phyloP scores from a whole-genome alignment of 2,113 vertebrate genomes.

The Cochlearius cochlearius region DNA sequence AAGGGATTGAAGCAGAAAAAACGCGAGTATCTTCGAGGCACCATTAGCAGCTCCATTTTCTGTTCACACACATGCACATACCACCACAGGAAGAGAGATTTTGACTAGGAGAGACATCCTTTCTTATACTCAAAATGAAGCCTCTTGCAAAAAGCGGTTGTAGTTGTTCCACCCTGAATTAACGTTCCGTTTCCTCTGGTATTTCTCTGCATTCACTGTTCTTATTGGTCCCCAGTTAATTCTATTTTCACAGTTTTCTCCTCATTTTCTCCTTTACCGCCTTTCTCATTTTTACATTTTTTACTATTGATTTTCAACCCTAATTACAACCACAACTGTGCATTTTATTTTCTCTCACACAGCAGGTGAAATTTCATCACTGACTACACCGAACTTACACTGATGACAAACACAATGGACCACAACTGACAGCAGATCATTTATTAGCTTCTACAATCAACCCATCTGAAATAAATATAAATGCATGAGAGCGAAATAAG shows the following conservation, averaged over 20 bases:
- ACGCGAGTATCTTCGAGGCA: not conserved
- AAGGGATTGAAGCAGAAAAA: slow-evolving; percentile 14
- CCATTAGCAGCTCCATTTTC: slow-evolving; percentile 29
- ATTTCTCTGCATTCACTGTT: not conserved
- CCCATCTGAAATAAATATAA: slow-evolving; percentile 25
- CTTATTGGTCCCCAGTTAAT: slow-evolving; percentile 13
- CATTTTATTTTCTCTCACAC: slow-evolving; percentile 52
- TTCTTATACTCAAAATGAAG: not conserved
- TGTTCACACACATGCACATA: not conserved
- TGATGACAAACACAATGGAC: slow-evolving; percentile 36
- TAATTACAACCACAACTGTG: slow-evolving; percentile 50
- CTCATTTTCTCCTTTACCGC: slow-evolving; percentile 1
- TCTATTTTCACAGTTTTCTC: not conserved
- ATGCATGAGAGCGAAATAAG: not conserved
- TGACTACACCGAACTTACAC: slow-evolving; percentile 6
- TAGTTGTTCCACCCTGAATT: not conserved
- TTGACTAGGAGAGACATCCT: not conserved
- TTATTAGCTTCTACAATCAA: slow-evolving; percentile 17
- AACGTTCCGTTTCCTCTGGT: not conserved
- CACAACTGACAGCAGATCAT: slow-evolving; percentile 15
- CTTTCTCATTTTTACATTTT: slow-evolving; percentile 40
- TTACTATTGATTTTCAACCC: slow-evolving; percentile 50
- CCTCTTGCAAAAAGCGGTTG: not conserved
- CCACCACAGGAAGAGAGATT: not conserved
- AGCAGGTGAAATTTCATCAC: slow-evolving; percentile 54